phyloP scores from a whole-genome alignment of 2,888 invertebrate genomes.

The Pterostichus madidus region DNA sequence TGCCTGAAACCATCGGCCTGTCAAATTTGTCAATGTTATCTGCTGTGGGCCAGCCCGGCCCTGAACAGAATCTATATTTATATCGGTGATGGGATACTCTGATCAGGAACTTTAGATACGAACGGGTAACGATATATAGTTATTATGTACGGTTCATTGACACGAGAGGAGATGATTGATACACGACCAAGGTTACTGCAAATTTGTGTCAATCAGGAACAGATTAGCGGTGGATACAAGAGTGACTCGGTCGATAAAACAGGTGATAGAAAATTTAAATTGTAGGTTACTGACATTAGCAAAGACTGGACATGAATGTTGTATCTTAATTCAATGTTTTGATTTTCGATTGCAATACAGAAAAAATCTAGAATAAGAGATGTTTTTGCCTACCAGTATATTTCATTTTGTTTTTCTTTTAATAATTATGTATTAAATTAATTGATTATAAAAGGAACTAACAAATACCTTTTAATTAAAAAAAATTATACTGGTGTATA shows the following conservation, averaged over 20 bases:
- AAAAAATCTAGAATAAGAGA: too few relatives aligned
- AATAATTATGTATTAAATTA: too few relatives aligned
- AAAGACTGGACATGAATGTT: too few relatives aligned
- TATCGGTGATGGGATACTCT: neutral
- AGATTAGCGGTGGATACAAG: neutral
- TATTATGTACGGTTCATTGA: conserved; percentile 9
- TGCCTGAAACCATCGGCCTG: neutral
- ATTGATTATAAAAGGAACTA: too few relatives aligned
- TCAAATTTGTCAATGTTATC: conserved; percentile 22
- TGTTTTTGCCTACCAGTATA: too few relatives aligned
- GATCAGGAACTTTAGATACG: neutral
- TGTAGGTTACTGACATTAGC: too few relatives aligned
- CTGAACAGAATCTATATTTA: neutral
- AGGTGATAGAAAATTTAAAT: too few relatives aligned
- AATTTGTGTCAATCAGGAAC: neutral
- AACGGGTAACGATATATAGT: neutral
- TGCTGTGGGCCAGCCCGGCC: neutral
- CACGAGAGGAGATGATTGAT: neutral
- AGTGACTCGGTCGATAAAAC: neutral
- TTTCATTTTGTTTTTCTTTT: too few relatives aligned
- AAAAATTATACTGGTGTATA: too few relatives aligned
- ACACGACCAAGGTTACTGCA: conserved; percentile 8
- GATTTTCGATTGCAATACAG: too few relatives aligned
- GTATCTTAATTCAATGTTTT: too few relatives aligned
- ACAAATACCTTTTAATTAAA: too few relatives aligned